Evolutionary conservation across 1,140 invertebrate genomes (phyloP).

Genomic region (Latrodectus geometricus): DNA sequence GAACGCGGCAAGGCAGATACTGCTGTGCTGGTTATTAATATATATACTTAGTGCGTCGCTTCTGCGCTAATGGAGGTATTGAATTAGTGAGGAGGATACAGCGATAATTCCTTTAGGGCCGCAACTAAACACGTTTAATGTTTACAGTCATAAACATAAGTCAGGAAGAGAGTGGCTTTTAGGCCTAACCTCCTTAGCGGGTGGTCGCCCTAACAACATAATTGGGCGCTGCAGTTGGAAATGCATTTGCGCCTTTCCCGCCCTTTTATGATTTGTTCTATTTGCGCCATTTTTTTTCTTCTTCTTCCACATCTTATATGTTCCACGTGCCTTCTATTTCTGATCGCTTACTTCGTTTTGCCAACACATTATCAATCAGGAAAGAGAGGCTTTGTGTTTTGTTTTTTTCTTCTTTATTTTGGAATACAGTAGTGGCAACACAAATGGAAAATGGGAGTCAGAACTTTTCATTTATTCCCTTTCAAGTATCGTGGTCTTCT

Average conservation of each 20-base stretch:
- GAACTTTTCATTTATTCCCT: constrained; percentile 59
- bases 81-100: constrained; percentile 53
- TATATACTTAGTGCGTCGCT: constrained; percentile 60
- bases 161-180: constrained; percentile 56
- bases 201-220: constrained; percentile 58
- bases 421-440: constrained; percentile 9
- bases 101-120: constrained; percentile 61
- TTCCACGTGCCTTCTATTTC: background rate
- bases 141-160: constrained; percentile 62
- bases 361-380: constrained; percentile 61
- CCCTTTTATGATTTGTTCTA: constrained; percentile 48
- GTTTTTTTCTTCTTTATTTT: background rate
- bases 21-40: constrained; percentile 53
- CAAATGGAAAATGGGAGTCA: constrained; percentile 57
- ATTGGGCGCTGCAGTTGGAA: constrained; percentile 36
- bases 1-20: constrained; percentile 2
- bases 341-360: constrained; percentile 58
- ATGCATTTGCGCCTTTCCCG: constrained; percentile 52
- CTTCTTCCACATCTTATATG: constrained; percentile 27
- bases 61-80: constrained; percentile 59
- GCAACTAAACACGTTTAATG: constrained; percentile 62
- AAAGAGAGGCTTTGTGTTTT: background rate
- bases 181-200: constrained; percentile 57
- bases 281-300: background rate
- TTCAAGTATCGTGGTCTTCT: background rate